Evolutionary conservation across 2,888 invertebrate genomes (phyloP).

Genomic region (Liposcelis brunnea): DNA sequence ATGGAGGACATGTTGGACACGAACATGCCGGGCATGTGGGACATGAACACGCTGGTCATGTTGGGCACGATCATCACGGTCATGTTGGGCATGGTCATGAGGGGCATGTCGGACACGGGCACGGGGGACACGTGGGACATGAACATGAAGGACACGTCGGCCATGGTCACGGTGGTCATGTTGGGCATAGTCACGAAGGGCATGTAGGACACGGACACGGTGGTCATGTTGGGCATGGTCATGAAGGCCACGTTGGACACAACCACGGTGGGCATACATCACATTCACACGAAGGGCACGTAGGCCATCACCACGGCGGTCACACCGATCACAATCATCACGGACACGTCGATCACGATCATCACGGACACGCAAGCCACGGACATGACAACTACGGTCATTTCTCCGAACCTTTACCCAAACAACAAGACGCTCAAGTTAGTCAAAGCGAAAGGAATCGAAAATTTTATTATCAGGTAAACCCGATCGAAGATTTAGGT

Average conservation of each 20-base stretch:
- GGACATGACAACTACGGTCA: constrained; percentile 11
- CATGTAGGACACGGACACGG: constrained; percentile 15
- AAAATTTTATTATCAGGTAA: background rate
- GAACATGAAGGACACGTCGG: constrained; percentile 8
- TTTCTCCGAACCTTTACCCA: constrained; percentile 2
- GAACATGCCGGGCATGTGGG: constrained; percentile 28
- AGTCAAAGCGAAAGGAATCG: background rate
- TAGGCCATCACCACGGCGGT: constrained; percentile 27
- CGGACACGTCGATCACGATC: constrained; percentile 5
- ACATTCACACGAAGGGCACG: background rate
- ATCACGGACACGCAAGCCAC: constrained; percentile 16
- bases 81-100: constrained; percentile 26
- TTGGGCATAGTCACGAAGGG: constrained; percentile 13
- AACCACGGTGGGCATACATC: constrained; percentile 12
- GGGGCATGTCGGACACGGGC: constrained; percentile 30
- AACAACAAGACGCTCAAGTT: background rate
- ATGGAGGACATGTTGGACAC: constrained; percentile 15
- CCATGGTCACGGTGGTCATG: constrained; percentile 11
- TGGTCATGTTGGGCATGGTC: constrained; percentile 15
- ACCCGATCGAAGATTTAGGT: background rate
- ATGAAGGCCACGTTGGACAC: constrained; percentile 15
- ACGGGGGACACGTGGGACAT: constrained; percentile 22
- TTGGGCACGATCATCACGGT: constrained; percentile 22
- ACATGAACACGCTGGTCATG: constrained; percentile 27
- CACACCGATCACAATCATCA: constrained; percentile 21